Percentiles rank a stretch among this genome's conserved stretches.
Conservation (phyloP, 2,113 vertebrate genomes). For the Pagrus major region DNA sequence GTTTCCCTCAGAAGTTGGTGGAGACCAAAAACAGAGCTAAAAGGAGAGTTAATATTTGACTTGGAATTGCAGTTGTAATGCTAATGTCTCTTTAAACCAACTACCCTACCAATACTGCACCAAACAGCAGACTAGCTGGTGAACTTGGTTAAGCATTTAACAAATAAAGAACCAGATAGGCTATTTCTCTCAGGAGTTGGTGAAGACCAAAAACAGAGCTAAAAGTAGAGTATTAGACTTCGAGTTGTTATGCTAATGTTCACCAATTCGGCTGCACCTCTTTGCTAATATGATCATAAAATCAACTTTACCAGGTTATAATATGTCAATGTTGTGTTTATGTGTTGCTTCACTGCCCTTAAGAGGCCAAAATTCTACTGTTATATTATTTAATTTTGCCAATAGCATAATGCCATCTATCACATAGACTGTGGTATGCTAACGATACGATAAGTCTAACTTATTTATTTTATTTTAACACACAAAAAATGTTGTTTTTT, state of each 20-base stretch:
- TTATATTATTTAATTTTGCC: not conserved
- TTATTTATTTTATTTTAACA: not conserved
- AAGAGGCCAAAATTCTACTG: not conserved
- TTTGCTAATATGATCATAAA: not conserved
- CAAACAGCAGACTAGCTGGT: not conserved
- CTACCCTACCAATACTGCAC: not conserved
- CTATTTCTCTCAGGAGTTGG: too few relatives aligned
- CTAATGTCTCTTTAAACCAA: too few relatives aligned
- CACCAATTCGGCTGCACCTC: not conserved
- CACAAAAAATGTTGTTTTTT: not conserved
- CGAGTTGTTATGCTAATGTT: not conserved
- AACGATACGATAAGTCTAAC: not conserved
- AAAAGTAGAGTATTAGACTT: not conserved
- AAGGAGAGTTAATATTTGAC: too few relatives aligned
- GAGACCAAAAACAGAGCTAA: too few relatives aligned
- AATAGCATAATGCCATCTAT: not conserved
- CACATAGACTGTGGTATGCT: not conserved
- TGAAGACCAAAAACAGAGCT: too few relatives aligned
- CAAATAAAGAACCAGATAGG: not conserved
- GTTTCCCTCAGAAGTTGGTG: too few relatives aligned
- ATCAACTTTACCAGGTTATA: not conserved
- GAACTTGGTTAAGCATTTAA: not conserved
- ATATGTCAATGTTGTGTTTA: not conserved
- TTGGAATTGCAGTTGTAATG: too few relatives aligned
- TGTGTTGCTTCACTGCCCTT: not conserved